phyloP scores from a whole-genome alignment of 2,797 vertebrate species.

The Cryptoblepharus egeriae region DNA sequence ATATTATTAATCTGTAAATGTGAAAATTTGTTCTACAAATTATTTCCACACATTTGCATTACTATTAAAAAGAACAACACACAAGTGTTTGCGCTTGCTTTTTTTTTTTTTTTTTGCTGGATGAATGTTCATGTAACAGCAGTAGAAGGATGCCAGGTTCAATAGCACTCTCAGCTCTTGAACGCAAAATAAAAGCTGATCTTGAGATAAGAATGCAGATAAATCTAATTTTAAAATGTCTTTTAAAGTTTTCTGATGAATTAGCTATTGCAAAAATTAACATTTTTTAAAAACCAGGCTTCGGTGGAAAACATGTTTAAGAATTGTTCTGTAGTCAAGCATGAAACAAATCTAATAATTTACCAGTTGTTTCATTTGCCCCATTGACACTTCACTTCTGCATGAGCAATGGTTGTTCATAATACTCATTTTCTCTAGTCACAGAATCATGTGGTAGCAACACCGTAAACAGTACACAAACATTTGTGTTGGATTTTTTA shows the following conservation, averaged over 20 bases:
- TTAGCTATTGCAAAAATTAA: background rate
- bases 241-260: background rate
- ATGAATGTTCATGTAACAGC: background rate
- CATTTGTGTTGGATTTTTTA: background rate
- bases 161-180: background rate
- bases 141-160: background rate
- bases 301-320: background rate
- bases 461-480: background rate
- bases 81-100: background rate
- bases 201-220: background rate
- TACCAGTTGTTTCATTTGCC: background rate
- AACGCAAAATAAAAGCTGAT: background rate
- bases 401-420: background rate
- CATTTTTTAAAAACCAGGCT: background rate
- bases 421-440: background rate
- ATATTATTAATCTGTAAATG: conserved; percentile 2
- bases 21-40: conserved; percentile 24
- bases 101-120: background rate
- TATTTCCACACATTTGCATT: conserved; percentile 27
- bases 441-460: background rate
- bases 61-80: conserved; percentile 33
- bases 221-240: background rate
- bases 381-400: background rate
- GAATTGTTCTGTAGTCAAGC: background rate
- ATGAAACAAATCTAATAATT: background rate